Base-by-base conservation (phyloP, 1,140 invertebrate species). In the Olivierus martensii region DNA sequence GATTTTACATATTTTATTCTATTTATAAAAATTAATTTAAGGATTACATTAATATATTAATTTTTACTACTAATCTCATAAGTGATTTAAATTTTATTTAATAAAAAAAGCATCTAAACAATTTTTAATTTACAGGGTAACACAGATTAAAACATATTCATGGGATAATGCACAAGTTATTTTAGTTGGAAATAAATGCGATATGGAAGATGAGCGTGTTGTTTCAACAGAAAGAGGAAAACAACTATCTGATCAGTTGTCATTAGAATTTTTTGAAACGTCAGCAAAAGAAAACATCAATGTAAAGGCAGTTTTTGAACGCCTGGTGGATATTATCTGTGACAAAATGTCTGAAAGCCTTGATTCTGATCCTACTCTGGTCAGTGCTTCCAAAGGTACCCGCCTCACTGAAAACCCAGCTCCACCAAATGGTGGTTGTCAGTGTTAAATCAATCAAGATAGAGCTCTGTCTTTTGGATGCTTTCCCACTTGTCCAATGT, bases 91-190 rank as follows among this genome's bases (percentile, higher is more conserved):
- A n/a, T n/a, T n/a, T n/a, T n/a, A n/a, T n/a, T n/a, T n/a, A n/a
- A n/a, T n/a, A n/a, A n/a, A n/a, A n/a, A n/a, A n/a, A n/a, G n/a
- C n/a, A n/a, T n/a, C n/a, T n/a, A n/a, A n/a, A n/a, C n/a, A n/a
- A n/a, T n/a, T 28, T 28, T 28, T 28, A 28, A 28, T 28, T 28
- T 65, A 19, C 69, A 94, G 91, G 90, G 88, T 97, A 46, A 99
- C 95, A 60, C 96, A 99, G 75, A 99, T 99, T 64, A 98, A 98
- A 73, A 99, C 92, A 1, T 99, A 99, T 69, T 98, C 93, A 14
- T 99, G 94, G 91, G 95, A 99, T 71, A 98, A 99, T 69, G 96
- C 96, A 60, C 96, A 99, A 77, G 94, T 99, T n/a, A 95, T 99
- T 61, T 74, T 99, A 56, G 94, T 94, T n/a, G 61, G 62, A 17